Conservation (phyloP, 2,113 vertebrate genomes). For the Sinocyclocheilus maitianheensis region DNA sequence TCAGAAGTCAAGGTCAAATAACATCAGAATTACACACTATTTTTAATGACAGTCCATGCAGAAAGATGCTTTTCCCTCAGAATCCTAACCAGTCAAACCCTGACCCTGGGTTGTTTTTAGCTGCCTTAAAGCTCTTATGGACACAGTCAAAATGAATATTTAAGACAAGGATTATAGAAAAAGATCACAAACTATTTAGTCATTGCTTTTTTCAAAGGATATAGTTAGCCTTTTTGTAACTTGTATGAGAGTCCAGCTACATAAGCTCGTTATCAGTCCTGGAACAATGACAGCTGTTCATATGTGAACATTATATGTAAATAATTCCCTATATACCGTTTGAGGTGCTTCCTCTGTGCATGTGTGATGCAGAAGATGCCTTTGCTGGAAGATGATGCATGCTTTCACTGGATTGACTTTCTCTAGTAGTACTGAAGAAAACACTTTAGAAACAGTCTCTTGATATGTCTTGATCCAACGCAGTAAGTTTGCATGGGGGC, state of each 20-base stretch:
- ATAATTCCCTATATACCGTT: background rate
- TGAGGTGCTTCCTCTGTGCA: constrained; percentile 26
- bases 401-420: background rate
- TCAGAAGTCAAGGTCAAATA: constrained; percentile 2
- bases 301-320: constrained; percentile 13
- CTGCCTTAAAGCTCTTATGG: background rate
- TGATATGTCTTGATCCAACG: background rate
- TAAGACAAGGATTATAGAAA: background rate
- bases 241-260: background rate
- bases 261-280: constrained; percentile 29
- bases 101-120: background rate
- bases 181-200: background rate
- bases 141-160: background rate
- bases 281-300: constrained; percentile 39
- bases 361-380: constrained; percentile 35
- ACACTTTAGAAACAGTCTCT: background rate
- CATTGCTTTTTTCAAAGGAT: constrained; percentile 24
- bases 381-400: constrained; percentile 36
- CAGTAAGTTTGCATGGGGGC: constrained; percentile 8
- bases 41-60: background rate
- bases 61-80: background rate
- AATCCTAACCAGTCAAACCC: background rate
- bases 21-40: background rate
- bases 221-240: constrained; percentile 16
- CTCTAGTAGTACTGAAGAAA: constrained; percentile 1